Conservation (phyloP, 2,888 invertebrate genomes). For the Chalcis sispes region DNA sequence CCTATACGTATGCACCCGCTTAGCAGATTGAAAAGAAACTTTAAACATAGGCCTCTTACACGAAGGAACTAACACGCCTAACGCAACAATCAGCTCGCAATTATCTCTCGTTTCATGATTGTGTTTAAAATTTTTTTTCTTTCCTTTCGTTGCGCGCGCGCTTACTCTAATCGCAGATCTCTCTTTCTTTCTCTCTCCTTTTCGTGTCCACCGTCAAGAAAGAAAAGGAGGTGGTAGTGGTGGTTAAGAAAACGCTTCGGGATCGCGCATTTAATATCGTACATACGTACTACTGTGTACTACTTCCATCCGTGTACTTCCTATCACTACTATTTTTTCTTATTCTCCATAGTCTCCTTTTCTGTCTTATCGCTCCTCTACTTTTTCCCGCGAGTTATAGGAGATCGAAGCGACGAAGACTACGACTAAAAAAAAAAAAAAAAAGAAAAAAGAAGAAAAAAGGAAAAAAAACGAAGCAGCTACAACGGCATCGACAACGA, state of each 20-base stretch:
- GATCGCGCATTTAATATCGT: conserved; percentile 26
- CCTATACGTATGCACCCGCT: no score
- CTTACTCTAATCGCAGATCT: conserved; percentile 40
- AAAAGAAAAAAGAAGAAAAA: not conserved
- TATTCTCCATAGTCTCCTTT: conserved; percentile 6
- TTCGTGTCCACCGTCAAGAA: conserved; percentile 24
- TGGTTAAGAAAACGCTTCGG: conserved; percentile 10
- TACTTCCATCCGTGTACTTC: not conserved
- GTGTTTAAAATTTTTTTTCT: conserved; percentile 37
- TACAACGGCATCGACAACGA: not conserved
- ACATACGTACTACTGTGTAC: not conserved
- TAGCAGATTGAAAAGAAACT: no score
- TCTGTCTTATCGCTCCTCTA: no score
- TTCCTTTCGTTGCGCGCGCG: not conserved
- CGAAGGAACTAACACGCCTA: conserved; percentile 5
- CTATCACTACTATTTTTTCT: not conserved
- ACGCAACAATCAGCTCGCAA: conserved; percentile 46
- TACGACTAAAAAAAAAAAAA: no score
- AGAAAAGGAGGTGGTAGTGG: not conserved
- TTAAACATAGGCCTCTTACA: no score
- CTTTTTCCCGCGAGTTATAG: no score
- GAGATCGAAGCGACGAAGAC: no score
- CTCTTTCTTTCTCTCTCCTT: no score
- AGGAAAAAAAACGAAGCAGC: not conserved
- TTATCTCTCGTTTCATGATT: conserved; percentile 50